These are phyloP conservation scores for Sarcophaga caerulescens DNA, from an alignment of 2,888 invertebrate species.

Conservation along the genomic window DNA sequence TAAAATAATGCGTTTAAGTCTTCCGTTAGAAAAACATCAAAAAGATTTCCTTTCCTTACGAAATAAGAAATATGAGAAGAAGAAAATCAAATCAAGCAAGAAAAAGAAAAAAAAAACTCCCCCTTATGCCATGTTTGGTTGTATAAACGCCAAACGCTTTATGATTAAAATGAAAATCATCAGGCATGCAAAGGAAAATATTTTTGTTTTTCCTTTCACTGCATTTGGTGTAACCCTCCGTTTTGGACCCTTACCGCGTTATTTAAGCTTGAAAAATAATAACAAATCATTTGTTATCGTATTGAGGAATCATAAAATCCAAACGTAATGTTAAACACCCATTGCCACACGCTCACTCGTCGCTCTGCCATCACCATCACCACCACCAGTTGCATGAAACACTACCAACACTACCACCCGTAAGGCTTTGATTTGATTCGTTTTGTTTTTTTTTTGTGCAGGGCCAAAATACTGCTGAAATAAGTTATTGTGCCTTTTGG, in stretches of 20 bases:
- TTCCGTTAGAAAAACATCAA: conserved; percentile 51
- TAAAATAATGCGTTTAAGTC: conserved; percentile 56
- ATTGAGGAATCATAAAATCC: conserved; percentile 42
- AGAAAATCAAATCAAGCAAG: not conserved
- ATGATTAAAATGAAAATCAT: not conserved
- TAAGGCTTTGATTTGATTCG: not conserved
- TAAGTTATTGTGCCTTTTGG: not conserved
- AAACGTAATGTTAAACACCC: no score
- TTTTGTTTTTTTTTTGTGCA: not conserved
- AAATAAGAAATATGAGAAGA: not conserved
- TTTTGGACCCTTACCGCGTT: not conserved
- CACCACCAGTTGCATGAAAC: not conserved
- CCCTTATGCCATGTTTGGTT: not conserved
- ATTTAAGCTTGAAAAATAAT: not conserved
- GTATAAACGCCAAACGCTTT: not conserved
- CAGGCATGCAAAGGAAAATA: not conserved
- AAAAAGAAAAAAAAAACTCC: not conserved
- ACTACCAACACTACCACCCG: not conserved
- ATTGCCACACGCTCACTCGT: no score
- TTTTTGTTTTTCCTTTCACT: not conserved
- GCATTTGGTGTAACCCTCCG: not conserved
- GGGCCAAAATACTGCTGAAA: not conserved
- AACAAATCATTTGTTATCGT: conserved; percentile 60
- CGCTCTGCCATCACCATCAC: not conserved
- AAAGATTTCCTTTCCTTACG: conserved; percentile 22